A percentile compares a stretch with the other conserved stretches of the same genome.
Conservation (phyloP, 2,888 invertebrate species). For the Monochamus alternatus region DNA sequence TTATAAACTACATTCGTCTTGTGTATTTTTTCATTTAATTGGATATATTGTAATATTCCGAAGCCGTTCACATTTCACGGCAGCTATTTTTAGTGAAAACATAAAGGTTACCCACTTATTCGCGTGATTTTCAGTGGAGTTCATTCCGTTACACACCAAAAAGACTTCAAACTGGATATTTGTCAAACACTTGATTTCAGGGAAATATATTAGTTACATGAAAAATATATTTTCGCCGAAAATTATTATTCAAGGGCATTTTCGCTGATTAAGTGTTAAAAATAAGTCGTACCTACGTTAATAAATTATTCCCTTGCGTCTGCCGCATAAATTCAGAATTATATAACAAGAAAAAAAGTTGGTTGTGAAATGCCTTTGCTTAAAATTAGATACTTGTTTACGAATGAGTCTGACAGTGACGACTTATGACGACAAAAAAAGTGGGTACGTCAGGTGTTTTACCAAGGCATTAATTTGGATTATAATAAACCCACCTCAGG, state of each 20-base stretch:
- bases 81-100: conserved; percentile 1
- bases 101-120: neutral
- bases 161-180: conserved; percentile 6
- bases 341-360: no score
- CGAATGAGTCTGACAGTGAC: no score
- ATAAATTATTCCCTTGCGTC: conserved; percentile 6
- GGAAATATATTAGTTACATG: conserved; percentile 12
- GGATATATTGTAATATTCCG: no score
- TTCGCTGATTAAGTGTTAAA: conserved; percentile 15
- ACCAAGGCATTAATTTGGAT: no score
- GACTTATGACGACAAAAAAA: no score
- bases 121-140: neutral
- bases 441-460: no score
- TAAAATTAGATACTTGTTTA: no score
- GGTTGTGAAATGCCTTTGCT: no score
- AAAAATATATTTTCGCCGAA: conserved; percentile 9
- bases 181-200: conserved; percentile 14
- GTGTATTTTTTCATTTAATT: neutral
- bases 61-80: neutral
- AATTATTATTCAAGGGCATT: conserved; percentile 4
- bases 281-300: neutral
- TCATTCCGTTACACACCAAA: neutral
- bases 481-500: no score
- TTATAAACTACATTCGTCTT: neutral
- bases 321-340: neutral